Percentiles rank a stretch among this genome's conserved stretches.
These are phyloP conservation scores for Psylliodes chrysocephalus DNA, from an alignment of 2,888 invertebrate genomes.

Conservation along the genomic window DNA sequence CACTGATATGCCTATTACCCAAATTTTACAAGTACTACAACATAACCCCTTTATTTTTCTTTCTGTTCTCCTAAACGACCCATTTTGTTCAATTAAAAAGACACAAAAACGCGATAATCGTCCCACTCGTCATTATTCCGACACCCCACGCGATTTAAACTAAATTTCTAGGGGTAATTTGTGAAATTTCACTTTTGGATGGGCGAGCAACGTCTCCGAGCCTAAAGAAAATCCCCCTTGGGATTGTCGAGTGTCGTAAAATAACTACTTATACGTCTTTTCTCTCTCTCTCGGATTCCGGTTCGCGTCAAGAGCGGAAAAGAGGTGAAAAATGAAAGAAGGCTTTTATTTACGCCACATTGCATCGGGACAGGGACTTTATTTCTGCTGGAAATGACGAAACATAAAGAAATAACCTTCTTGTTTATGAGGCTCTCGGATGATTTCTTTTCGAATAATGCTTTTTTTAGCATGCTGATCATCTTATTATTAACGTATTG, in stretches of 20 bases:
- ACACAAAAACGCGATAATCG: no score
- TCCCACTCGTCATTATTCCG: no score
- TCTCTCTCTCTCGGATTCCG: background rate
- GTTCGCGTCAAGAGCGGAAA: background rate
- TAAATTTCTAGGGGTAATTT: background rate
- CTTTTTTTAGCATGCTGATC: no score
- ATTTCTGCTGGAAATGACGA: background rate
- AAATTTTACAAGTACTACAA: no score
- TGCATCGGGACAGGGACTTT: background rate
- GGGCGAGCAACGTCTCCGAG: background rate
- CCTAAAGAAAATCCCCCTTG: slow-evolving; percentile 1
- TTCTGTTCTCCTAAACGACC: no score
- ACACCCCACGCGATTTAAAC: background rate
- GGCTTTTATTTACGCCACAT: slow-evolving; percentile 22
- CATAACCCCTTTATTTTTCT: no score
- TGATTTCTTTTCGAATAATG: background rate
- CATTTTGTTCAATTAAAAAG: no score
- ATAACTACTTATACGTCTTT: slow-evolving; percentile 22
- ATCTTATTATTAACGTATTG: no score
- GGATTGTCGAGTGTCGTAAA: slow-evolving; percentile 14
- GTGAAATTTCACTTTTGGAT: slow-evolving; percentile 23
- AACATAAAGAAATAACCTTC: slow-evolving; percentile 5
- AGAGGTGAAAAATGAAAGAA: background rate
- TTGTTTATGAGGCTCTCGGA: slow-evolving; percentile 12
- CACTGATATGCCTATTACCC: no score